phyloP scores from a whole-genome alignment of 2,113 vertebrate genomes.

The Phoenicopterus ruber region DNA sequence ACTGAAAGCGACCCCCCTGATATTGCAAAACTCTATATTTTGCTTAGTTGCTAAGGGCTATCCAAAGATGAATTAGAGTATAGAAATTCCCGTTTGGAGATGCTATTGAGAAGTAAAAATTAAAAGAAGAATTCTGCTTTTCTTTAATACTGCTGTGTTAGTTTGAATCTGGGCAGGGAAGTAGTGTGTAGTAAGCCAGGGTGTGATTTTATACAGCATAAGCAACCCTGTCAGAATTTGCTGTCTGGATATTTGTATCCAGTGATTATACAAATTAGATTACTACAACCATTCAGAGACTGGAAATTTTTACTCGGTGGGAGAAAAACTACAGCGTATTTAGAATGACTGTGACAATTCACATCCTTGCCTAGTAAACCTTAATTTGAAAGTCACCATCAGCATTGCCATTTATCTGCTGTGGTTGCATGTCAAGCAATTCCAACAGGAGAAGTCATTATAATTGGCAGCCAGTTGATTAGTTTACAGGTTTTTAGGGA shows the following conservation, averaged over 20 bases:
- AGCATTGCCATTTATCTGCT: conserved; percentile 42
- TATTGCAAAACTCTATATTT: not conserved
- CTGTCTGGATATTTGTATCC: not conserved
- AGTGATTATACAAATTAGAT: not conserved
- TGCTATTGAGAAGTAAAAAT: not conserved
- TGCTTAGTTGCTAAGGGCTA: not conserved
- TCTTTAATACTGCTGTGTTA: not conserved
- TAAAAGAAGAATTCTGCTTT: not conserved
- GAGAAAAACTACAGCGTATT: not conserved
- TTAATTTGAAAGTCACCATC: not conserved
- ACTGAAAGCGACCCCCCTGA: not conserved
- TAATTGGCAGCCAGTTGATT: conserved; percentile 62
- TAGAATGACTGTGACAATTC: not conserved
- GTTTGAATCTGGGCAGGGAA: not conserved
- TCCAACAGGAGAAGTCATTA: conserved; percentile 48
- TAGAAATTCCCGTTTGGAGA: not conserved
- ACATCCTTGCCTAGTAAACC: not conserved
- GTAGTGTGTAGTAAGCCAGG: not conserved
- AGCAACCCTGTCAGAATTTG: not conserved
- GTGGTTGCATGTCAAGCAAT: conserved; percentile 33
- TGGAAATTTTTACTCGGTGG: not conserved
- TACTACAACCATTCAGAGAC: not conserved
- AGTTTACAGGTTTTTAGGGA: conserved; percentile 46
- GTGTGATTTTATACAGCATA: not conserved
- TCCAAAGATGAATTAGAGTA: not conserved